Conservation (phyloP, 2,797 vertebrate species). For the Pangasius macronema region DNA sequence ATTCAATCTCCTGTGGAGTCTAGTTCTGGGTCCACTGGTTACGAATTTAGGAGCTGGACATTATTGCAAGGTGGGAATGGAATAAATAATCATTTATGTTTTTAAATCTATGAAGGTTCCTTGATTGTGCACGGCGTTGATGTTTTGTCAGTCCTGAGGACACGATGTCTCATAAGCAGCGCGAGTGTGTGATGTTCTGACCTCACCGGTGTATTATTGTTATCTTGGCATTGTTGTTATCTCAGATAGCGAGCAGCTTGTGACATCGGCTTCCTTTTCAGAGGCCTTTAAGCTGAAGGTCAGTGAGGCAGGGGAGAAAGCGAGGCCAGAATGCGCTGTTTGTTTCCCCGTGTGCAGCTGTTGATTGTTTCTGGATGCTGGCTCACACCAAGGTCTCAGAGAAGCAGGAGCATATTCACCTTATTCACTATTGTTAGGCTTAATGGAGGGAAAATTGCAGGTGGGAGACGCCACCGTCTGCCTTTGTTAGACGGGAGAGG, state of each 20-base stretch:
- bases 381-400: constrained; percentile 58
- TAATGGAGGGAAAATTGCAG: constrained; percentile 59
- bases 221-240: constrained; percentile 33
- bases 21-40: not conserved
- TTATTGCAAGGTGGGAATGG: not conserved
- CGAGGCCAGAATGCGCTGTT: constrained; percentile 41
- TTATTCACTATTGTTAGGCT: constrained; percentile 60
- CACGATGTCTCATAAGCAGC: not conserved
- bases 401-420: constrained; percentile 52
- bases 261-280: constrained; percentile 51
- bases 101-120: not conserved
- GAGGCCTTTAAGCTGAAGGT: constrained; percentile 58
- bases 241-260: constrained; percentile 40
- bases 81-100: not conserved
- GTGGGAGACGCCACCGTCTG: constrained; percentile 46
- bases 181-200: not conserved
- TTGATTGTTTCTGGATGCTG: constrained; percentile 55
- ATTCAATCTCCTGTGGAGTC: not conserved
- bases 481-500: constrained; percentile 55
- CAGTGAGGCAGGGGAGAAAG: constrained; percentile 42
- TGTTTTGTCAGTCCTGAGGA: not conserved
- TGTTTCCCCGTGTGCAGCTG: constrained; percentile 52
- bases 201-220: constrained; percentile 25
- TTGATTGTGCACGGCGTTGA: not conserved
- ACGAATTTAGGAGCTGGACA: not conserved